Evolutionary conservation across 2,113 vertebrate species (phyloP).

Genomic region (Speoplatyrhinus poulsoni): DNA sequence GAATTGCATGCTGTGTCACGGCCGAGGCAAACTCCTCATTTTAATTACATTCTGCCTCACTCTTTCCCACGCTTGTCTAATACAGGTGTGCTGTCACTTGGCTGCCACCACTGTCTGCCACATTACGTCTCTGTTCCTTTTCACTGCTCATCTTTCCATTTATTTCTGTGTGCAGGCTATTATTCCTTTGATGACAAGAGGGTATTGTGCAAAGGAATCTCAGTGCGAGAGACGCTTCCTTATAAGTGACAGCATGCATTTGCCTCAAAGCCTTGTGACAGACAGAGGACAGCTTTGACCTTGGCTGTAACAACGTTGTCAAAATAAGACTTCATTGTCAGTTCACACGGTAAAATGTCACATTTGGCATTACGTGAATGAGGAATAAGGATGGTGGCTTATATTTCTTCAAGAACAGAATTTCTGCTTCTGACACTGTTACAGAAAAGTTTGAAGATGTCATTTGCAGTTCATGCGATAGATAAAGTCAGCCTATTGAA

Average conservation of each 20-base stretch:
- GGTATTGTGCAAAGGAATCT: slow-evolving; percentile 26
- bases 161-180: slow-evolving; percentile 9
- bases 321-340: too few species aligned
- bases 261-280: slow-evolving; percentile 10
- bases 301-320: too few species aligned
- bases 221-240: slow-evolving; percentile 21
- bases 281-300: neutral
- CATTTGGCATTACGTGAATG: too few species aligned
- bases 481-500: too few species aligned
- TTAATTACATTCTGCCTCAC: slow-evolving; percentile 25
- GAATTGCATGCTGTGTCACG: slow-evolving; percentile 59
- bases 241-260: neutral
- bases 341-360: too few species aligned
- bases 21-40: slow-evolving; percentile 38
- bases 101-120: slow-evolving; percentile 2
- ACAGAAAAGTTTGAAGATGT: too few species aligned
- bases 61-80: slow-evolving; percentile 16
- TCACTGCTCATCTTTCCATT: slow-evolving; percentile 15
- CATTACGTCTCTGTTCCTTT: slow-evolving; percentile 6
- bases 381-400: too few species aligned
- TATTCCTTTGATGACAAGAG: slow-evolving; percentile 12
- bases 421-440: too few species aligned
- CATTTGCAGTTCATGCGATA: too few species aligned
- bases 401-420: too few species aligned
- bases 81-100: slow-evolving; percentile 8